Evolutionary conservation across 2,113 vertebrate species (phyloP), one percentile per base, ranked within the genome.

Genomic region (Leptobrachium leishanense): DNA sequence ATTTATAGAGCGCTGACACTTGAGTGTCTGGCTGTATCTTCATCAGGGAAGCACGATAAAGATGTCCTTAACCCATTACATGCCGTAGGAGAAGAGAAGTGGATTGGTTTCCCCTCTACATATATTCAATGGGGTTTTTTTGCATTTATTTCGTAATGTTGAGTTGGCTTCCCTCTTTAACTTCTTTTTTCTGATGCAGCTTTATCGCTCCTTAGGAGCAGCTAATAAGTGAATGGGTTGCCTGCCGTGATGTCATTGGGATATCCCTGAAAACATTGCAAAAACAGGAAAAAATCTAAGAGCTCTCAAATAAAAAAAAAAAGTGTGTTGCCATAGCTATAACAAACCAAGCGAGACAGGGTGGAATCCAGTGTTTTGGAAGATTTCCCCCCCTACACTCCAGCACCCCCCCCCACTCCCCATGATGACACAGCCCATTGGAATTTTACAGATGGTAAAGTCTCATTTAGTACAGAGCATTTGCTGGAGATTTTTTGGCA

Each of bases 331-430:
- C 91, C 89, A 92, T 92, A 90, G 88, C 86, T 89, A 44, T 84
- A 59, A 75, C 83, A 82, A 87, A 84, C 88, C 91, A 87, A 84
- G 83, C 2, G 82, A 83, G 87, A 89, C 90, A 87, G 90, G 91
- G 91, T 82, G 88, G 90, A 89, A 89, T 90, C 90, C 90, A 91
- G 87, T 95, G 94, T 95, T 98, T 95, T 96, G 95, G 94, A 96
- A 94, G 90, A 88, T 93, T 95, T 93, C 91, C 92, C 84, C 31
- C 74, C 83, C 46, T 50, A 31, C 20, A 31, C 20, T 31, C 20
- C 20, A 31, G 20, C 20, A 31, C 20, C 20, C 20, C 20, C 46
- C 46, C 46, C 46, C 46, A 5, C 46, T 8, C 46, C 4, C 46
- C 8, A 50, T 50, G 46, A 90, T 96, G 94, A 95, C 94, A 93